Evolutionary conservation across 2,888 invertebrate genomes (phyloP), one percentile per base, ranked within the genome.

Genomic region (Caenorhabditis macrosperma): DNA sequence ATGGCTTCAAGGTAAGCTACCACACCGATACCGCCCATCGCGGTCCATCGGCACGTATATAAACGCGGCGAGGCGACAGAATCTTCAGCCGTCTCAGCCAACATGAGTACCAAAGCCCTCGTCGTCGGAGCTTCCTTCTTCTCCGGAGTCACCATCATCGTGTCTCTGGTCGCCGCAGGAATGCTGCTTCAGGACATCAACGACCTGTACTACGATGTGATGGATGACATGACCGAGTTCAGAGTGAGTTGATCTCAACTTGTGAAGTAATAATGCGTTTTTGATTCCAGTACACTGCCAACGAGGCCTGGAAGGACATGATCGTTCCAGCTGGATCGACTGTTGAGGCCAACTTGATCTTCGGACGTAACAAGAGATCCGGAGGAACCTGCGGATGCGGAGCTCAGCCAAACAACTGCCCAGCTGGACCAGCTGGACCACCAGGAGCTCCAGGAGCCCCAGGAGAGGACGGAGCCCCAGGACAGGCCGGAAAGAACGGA

Each of bases 161-260:
- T 84, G 38, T 83, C 82, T 28, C 80, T 86, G 9, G 79, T 86
- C 35, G 77, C 80, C 61, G 86, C 83, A n/a, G 86, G 85, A n/a
- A 64, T 81, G 64, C 82, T 86, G 54, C 81, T 86, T 82, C 84
- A 86, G 67, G 86, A 86, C 78, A 86, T 86, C 82, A 86, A 86
- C 79, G 81, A 82, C 60, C 81, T 86, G 78, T 85, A 86, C 74
- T 83, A 85, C 54, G 85, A 85, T 44, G 85, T 85, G 48, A 82
- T 86, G 82, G 83, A 79, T 64, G 86, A 86, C 57, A 84, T 86
- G 85, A 71, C 74, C 38, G 86, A 86, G 75, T 86, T 86, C 84
- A 84, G 82, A 78, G 86, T 86, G 26, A 80, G 83, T 76, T 55
- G 28, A 28, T 22, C n/a, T 17, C 15, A 9, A 5, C 12, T n/a